These are phyloP conservation scores for Tridacna gigas DNA, from an alignment of 2,888 invertebrate genomes.

Conservation along the genomic window DNA sequence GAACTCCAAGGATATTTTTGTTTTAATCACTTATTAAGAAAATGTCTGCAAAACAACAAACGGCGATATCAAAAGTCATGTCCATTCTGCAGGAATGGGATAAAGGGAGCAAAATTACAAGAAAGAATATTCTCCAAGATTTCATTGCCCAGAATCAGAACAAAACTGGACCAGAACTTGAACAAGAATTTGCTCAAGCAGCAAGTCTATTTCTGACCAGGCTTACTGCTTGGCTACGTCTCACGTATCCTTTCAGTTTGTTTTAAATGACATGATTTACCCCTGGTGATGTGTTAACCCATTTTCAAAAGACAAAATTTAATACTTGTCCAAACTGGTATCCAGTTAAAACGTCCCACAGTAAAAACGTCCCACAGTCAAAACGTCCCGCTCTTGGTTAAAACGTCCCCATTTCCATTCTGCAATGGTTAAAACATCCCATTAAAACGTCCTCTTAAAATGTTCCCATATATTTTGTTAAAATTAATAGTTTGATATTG, in stretches of 20 bases:
- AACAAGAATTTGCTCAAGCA: constrained; percentile 84
- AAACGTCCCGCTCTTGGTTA: too few relatives aligned
- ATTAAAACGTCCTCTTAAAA: too few relatives aligned
- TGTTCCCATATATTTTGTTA: too few relatives aligned
- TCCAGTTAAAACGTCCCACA: too few relatives aligned
- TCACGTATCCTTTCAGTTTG: constrained; percentile 82
- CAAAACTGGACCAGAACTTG: constrained; percentile 85
- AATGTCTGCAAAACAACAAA: constrained; percentile 83
- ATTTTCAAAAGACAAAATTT: too few relatives aligned
- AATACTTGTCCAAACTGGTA: neutral
- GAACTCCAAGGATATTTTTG: too few relatives aligned
- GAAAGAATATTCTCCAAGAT: constrained; percentile 83
- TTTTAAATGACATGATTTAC: neutral
- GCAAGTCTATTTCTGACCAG: constrained; percentile 84
- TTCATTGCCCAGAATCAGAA: constrained; percentile 84
- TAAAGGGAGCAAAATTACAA: constrained; percentile 81
- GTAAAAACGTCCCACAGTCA: too few relatives aligned
- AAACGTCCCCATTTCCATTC: too few relatives aligned
- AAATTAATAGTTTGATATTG: too few relatives aligned
- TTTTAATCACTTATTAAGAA: neutral
- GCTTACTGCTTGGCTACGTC: constrained; percentile 83
- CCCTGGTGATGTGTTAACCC: neutral
- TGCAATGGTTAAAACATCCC: too few relatives aligned
- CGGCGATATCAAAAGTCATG: constrained; percentile 82
- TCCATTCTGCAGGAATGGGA: constrained; percentile 84